Evolutionary conservation across 2,113 vertebrate species (phyloP).

Genomic region (Eulemur macaco): DNA sequence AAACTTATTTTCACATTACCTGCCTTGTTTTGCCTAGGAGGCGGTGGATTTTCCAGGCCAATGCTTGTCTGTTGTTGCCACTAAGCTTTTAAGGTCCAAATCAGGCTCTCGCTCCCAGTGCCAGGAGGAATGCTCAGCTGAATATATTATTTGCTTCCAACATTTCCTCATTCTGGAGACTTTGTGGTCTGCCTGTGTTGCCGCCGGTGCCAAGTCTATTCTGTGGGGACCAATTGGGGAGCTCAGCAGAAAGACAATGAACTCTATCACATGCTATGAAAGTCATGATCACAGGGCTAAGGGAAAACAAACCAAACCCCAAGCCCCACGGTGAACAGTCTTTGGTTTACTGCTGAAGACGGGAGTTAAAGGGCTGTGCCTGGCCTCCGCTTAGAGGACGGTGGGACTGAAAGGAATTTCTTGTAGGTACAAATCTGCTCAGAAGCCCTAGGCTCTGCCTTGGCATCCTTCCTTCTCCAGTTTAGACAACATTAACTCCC

Average conservation of each 20-base stretch:
- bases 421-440: neutral
- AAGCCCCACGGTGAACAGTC: neutral
- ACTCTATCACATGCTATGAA: constrained; percentile 27
- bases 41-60: neutral
- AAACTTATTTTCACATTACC: neutral
- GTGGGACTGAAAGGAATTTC: neutral
- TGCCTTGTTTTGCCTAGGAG: neutral
- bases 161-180: constrained; percentile 34
- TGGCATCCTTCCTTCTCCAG: neutral
- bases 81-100: neutral
- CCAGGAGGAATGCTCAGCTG: constrained; percentile 25
- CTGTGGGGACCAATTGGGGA: neutral
- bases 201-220: constrained; percentile 8
- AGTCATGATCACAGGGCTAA: neutral
- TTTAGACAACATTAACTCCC: neutral
- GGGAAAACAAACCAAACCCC: constrained; percentile 1
- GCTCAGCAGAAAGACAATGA: constrained; percentile 1
- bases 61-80: neutral
- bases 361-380: neutral
- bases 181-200: neutral
- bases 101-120: neutral
- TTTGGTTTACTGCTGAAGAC: neutral
- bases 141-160: neutral
- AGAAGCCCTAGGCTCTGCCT: neutral
- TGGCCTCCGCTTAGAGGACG: neutral